A percentile compares a stretch with the other conserved stretches of the same genome.
These are phyloP conservation scores for Sminthopsis crassicaudata DNA, from an alignment of 2,113 vertebrate species.

Conservation along the genomic window DNA sequence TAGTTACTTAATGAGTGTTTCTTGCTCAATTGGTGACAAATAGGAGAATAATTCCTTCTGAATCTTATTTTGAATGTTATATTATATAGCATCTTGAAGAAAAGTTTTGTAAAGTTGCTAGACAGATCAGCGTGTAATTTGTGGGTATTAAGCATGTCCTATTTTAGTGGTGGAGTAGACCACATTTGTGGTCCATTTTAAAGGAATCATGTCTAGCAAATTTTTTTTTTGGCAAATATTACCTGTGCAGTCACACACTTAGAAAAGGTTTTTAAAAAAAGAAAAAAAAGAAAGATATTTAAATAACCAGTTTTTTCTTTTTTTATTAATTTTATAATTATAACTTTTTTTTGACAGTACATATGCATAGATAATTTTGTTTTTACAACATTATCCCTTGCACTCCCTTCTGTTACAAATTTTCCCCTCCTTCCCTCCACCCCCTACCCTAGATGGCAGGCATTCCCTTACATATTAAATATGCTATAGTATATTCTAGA, in stretches of 20 bases:
- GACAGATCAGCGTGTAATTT: not conserved
- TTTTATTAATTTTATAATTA: no score
- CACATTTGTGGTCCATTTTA: not conserved
- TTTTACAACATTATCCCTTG: no score
- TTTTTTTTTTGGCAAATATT: not conserved
- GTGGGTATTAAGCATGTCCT: not conserved
- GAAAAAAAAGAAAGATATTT: no score
- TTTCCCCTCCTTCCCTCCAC: no score
- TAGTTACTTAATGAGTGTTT: not conserved
- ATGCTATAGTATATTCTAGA: no score
- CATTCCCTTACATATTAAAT: no score
- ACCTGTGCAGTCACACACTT: not conserved
- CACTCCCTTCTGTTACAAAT: no score
- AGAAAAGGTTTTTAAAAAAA: not conserved
- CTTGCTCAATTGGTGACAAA: not conserved
- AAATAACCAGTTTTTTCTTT: not conserved
- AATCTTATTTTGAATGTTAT: not conserved
- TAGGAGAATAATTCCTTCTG: not conserved
- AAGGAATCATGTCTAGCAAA: not conserved
- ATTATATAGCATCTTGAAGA: not conserved
- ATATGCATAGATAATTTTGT: no score
- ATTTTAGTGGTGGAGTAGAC: not conserved
- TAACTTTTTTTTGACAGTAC: no score
- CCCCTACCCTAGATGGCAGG: no score
- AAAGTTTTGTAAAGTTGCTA: not conserved